Evolutionary conservation across 1,140 invertebrate genomes (phyloP), one percentile per base, ranked within the genome.

Genomic region (Leptinotarsa undecemlineata): DNA sequence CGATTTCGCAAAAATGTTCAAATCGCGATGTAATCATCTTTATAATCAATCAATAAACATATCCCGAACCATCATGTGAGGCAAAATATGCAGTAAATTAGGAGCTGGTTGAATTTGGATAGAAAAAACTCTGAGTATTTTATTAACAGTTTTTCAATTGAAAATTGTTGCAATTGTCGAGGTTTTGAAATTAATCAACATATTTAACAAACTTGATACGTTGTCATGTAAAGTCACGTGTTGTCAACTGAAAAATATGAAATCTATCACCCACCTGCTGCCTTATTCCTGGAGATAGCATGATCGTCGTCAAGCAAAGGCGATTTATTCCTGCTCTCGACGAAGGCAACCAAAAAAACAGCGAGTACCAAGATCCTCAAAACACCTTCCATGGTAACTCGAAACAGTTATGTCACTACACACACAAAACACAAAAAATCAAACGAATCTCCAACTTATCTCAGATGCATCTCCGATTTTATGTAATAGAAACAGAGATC

Each of bases 231-330:
- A 61, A 61, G n/a, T 61, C 60, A 20, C 60, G n/a, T 61, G 20
- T 61, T 61, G 60, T 20, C 60, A 20, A 61, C 20, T 61, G 60
- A 61, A 6, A 61, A 61, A 61, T 48, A 68, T 68, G 26, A n/a
- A 51, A n/a, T 26, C 13, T 26, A 66, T 11, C 15, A 75, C 79
- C 73, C 74, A 83, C 82, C 82, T 68, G 82, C 82, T 21, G 81
- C 79, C 72, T 81, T 83, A 71, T 82, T 82, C 71, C 78, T 80
- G 19, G 78, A 78, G 62, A 75, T 78, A 67, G 71, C 72, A 61
- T 71, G 75, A 19, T 81, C 79, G 14, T 83, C 82, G 64, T 79
- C 75, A 14, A 81, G 21, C 14, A 83, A 77, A 8, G 82, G 82
- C 47, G 80, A 69, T 71, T 79, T 82, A 76, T 76, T 81, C 72